Evolutionary conservation across 2,113 vertebrate species (phyloP).

Genomic region (Hucho hucho): DNA sequence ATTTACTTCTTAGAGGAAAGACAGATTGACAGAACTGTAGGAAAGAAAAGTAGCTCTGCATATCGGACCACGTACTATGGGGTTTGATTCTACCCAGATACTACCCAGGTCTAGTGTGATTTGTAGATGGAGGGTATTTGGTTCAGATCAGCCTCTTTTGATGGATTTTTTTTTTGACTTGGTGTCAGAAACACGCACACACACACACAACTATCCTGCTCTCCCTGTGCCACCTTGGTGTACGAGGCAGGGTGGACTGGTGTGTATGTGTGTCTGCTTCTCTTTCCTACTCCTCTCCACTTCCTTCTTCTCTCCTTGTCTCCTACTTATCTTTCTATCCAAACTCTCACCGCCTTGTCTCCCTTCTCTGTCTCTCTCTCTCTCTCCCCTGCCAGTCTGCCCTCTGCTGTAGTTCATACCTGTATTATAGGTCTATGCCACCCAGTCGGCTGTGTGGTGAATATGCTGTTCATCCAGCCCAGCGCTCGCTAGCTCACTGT

Average conservation of each 20-base stretch:
- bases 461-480: constrained; percentile 36
- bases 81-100: constrained; percentile 12
- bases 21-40: not conserved
- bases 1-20: not conserved
- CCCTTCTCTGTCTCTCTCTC: not conserved
- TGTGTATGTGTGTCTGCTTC: not conserved
- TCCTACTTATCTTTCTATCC: not conserved
- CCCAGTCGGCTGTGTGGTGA: constrained; percentile 44
- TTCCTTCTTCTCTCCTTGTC: not conserved
- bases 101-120: not conserved
- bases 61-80: constrained; percentile 9
- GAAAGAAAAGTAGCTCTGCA: not conserved
- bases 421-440: constrained; percentile 22
- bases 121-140: not conserved
- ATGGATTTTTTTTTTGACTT: no score
- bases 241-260: not conserved
- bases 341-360: not conserved
- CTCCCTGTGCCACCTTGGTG: no score
- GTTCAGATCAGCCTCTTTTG: not conserved
- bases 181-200: no score
- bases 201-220: no score
- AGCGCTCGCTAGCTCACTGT: constrained; percentile 25
- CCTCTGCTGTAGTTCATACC: not conserved
- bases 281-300: not conserved
- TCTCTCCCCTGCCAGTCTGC: not conserved